Percentiles rank a stretch among this genome's conserved stretches.
These are phyloP conservation scores for Anolis carolinensis DNA, from an alignment of 2,113 vertebrate species.

Conservation along the genomic window DNA sequence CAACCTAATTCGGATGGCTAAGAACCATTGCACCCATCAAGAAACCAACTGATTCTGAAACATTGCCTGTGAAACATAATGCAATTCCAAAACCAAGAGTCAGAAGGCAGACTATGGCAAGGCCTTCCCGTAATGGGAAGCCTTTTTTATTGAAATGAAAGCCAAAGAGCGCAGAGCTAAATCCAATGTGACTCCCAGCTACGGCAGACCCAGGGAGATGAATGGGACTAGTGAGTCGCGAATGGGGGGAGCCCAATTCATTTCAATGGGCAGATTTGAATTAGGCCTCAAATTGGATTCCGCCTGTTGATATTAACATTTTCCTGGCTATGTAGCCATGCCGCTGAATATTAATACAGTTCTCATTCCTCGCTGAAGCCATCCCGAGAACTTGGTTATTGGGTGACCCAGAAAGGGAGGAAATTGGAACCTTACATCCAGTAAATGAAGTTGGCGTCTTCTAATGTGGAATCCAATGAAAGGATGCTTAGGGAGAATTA, in stretches of 20 bases:
- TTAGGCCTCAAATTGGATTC: not conserved
- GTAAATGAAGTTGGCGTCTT: not conserved
- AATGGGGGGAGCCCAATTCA: too few relatives aligned
- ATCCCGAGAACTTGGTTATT: not conserved
- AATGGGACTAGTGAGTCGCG: too few relatives aligned
- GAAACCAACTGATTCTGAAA: not conserved
- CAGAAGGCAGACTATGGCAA: too few relatives aligned
- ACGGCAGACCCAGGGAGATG: too few relatives aligned
- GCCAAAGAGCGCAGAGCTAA: not conserved
- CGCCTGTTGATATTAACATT: not conserved
- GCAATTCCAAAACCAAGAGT: not conserved
- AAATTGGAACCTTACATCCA: not conserved
- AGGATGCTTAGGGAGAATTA: not conserved
- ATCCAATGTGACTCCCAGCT: too few relatives aligned
- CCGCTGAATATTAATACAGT: not conserved
- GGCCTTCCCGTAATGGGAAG: too few relatives aligned
- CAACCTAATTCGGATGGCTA: not conserved
- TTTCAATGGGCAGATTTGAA: too few relatives aligned
- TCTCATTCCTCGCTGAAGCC: not conserved
- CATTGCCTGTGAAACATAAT: not conserved
- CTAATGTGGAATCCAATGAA: not conserved
- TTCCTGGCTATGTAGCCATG: not conserved
- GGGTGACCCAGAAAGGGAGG: not conserved
- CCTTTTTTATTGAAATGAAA: not conserved
- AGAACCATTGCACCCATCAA: not conserved